phyloP scores from a whole-genome alignment of 2,113 vertebrate genomes.

The Pterocles gutturalis region DNA sequence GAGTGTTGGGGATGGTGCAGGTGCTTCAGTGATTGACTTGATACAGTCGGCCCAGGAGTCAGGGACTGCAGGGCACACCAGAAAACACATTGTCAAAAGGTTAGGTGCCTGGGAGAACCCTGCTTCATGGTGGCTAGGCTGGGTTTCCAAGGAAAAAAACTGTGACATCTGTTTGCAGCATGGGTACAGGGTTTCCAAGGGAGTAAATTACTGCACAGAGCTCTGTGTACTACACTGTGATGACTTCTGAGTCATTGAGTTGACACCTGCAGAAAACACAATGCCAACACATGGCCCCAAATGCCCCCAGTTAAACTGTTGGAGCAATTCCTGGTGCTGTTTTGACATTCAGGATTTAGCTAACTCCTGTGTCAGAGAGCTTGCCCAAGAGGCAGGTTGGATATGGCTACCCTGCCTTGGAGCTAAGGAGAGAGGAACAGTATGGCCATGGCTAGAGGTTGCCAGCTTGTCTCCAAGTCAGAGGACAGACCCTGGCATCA shows the following conservation, averaged over 20 bases:
- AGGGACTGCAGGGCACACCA: background rate
- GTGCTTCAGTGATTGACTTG: background rate
- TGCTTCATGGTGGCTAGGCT: background rate
- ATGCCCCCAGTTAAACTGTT: background rate
- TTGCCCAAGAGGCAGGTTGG: background rate
- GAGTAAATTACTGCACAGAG: background rate
- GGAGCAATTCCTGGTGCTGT: background rate
- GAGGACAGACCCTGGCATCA: background rate
- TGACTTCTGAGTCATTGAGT: background rate
- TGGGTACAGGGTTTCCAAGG: accelerated
- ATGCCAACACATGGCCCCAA: background rate
- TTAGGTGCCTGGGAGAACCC: background rate
- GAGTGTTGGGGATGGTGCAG: background rate
- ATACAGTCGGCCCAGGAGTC: background rate
- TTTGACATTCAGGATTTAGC: background rate
- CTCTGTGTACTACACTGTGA: accelerated
- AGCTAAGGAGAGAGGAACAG: background rate
- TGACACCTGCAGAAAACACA: background rate
- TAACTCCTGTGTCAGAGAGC: background rate
- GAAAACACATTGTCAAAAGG: background rate
- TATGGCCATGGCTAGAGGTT: background rate
- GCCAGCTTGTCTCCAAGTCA: background rate
- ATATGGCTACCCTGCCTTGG: background rate
- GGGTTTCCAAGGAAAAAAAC: background rate
- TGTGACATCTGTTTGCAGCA: background rate